These are phyloP conservation scores for Aldabrachelys gigantea DNA, from an alignment of 2,113 vertebrate genomes.

Conservation along the genomic window DNA sequence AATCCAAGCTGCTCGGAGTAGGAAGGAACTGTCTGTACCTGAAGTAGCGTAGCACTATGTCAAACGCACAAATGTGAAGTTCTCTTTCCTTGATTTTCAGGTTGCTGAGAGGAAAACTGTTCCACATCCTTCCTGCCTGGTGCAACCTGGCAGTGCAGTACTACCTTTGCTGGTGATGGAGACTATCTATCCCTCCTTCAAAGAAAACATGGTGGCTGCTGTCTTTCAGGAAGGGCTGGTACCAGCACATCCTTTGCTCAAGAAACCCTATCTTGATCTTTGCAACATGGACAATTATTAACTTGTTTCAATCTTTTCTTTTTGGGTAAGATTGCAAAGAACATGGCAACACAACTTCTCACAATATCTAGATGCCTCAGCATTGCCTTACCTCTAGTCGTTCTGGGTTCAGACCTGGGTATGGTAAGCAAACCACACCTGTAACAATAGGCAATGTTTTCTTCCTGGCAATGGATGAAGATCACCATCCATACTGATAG, in stretches of 20 bases:
- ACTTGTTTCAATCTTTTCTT: constrained; percentile 18
- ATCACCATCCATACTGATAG: background rate
- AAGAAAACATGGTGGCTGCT: constrained; percentile 15
- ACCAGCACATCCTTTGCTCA: constrained; percentile 27
- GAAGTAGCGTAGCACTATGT: constrained; percentile 3
- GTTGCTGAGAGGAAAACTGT: background rate
- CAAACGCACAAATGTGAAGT: constrained; percentile 21
- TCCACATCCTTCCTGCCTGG: constrained; percentile 33
- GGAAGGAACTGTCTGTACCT: constrained; percentile 2
- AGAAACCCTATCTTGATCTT: background rate
- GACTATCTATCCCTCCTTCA: constrained; percentile 19
- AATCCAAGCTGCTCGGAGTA: constrained; percentile 15
- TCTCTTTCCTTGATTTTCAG: constrained; percentile 25
- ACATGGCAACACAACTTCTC: background rate
- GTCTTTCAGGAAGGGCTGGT: background rate
- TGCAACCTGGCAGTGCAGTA: constrained; percentile 41
- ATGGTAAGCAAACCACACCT: background rate
- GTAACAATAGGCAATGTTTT: background rate
- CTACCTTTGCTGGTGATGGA: constrained; percentile 35
- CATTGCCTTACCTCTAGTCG: constrained; percentile 32
- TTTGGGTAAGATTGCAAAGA: constrained; percentile 8
- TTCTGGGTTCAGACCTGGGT: background rate
- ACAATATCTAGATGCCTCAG: background rate
- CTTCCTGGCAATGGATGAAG: background rate
- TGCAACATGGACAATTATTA: constrained; percentile 41